A percentile compares a stretch with the other conserved stretches of the same genome.
phyloP scores from a whole-genome alignment of 2,888 invertebrate genomes.

The Netelia fuscicornis region DNA sequence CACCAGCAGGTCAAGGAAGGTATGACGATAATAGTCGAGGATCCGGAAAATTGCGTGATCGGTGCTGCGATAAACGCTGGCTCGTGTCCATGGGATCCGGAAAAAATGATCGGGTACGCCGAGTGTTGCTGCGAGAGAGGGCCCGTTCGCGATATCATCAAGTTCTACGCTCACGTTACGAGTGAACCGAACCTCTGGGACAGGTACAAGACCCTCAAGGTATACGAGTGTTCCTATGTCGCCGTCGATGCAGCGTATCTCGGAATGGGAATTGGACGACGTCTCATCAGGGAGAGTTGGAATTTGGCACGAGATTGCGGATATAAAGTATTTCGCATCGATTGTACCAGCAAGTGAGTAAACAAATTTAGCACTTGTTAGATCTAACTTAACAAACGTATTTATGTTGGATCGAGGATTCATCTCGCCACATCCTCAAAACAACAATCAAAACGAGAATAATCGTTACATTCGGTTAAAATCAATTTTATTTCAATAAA shows the following conservation, averaged over 20 bases:
- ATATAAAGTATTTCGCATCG: slow-evolving; percentile 76
- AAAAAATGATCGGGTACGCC: slow-evolving; percentile 61
- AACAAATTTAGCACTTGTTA: neutral
- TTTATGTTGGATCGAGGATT: neutral
- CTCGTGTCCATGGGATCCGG: slow-evolving; percentile 68
- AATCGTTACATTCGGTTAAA: too few species aligned
- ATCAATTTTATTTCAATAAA: too few species aligned
- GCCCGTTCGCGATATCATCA: slow-evolving; percentile 71
- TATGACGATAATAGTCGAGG: slow-evolving; percentile 76
- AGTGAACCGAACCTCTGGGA: slow-evolving; percentile 73
- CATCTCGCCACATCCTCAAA: neutral
- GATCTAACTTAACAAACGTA: neutral
- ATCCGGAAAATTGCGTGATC: slow-evolving; percentile 71
- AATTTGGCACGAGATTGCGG: slow-evolving; percentile 76
- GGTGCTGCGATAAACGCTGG: slow-evolving; percentile 76
- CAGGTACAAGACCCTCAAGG: slow-evolving; percentile 68
- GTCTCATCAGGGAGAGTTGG: slow-evolving; percentile 78
- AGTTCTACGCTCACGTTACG: slow-evolving; percentile 74
- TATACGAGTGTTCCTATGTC: slow-evolving; percentile 77
- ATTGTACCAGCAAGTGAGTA: slow-evolving; percentile 78
- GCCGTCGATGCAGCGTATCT: slow-evolving; percentile 74
- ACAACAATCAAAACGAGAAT: too few species aligned
- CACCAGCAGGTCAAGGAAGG: slow-evolving; percentile 73
- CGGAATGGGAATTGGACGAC: slow-evolving; percentile 74
- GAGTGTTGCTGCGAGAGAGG: slow-evolving; percentile 66